phyloP scores from a whole-genome alignment of 2,888 invertebrate species.

The Dermolepida albohirtum region DNA sequence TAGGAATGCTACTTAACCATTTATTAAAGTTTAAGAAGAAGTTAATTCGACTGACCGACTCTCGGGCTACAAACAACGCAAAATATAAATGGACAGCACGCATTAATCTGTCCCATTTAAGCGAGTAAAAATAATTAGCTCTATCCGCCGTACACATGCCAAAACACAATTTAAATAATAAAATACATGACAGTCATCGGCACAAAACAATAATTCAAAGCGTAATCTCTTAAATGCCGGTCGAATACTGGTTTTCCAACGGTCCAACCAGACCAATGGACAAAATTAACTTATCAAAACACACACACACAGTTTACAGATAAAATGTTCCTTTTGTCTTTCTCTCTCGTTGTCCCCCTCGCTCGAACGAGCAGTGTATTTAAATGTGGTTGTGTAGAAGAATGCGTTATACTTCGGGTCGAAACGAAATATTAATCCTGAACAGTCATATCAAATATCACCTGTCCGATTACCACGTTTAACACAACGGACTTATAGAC shows the following conservation, averaged over 20 bases:
- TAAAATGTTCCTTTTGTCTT: constrained; percentile 1
- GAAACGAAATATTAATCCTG: constrained; percentile 34
- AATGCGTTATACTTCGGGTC: constrained; percentile 12
- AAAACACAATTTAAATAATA: constrained; percentile 28
- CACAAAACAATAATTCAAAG: constrained; percentile 26
- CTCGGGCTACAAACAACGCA: not conserved
- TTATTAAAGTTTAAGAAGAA: no score
- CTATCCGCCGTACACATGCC: constrained; percentile 11
- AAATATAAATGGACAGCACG: constrained; percentile 6
- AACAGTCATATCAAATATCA: constrained; percentile 36
- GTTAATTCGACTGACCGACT: no score
- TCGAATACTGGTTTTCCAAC: constrained; percentile 4
- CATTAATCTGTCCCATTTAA: constrained; percentile 32
- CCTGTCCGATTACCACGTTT: constrained; percentile 36
- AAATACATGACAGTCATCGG: constrained; percentile 19
- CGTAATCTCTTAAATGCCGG: constrained; percentile 18
- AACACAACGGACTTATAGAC: constrained; percentile 13
- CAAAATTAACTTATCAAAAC: constrained; percentile 28
- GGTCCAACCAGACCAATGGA: not conserved
- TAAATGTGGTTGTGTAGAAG: no score
- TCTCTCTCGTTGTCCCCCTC: not conserved
- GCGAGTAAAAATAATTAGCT: constrained; percentile 33
- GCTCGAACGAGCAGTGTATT: not conserved
- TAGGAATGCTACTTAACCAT: no score
- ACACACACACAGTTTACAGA: constrained; percentile 8